Evolutionary conservation across 2,797 vertebrate species (phyloP), one percentile per base, ranked within the genome.

Genomic region (Austrolebias charrua): DNA sequence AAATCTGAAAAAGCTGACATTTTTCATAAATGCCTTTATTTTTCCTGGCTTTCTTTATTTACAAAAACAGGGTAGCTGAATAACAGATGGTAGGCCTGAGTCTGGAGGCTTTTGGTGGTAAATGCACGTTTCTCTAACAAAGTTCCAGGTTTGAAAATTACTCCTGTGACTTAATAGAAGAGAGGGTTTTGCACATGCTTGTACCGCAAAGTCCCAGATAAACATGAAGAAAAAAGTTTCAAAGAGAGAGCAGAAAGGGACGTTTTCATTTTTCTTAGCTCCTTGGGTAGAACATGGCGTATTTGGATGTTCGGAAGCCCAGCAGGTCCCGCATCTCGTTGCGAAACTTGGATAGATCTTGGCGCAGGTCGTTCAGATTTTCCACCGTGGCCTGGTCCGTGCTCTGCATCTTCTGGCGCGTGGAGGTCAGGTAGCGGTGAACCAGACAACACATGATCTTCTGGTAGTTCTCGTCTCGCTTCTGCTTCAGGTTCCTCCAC

Each of bases 361-460:
- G 98, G 14, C 96, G 92, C 59, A 99, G 92, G 69, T 99, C 98
- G 4, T 96, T 97, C 31, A 99, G 94, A 81, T 97, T 99, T 79
- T 99, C 98, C 91, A 98, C 95, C 0, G 98, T 98, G 53, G 97
- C 97, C 84, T 98, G 97, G 75, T 99, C 97, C 0, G 93, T 98
- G 79, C 97, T 99, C 75, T 99, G 97, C 96, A 98, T 96, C 92
- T 96, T 98, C 89, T 99, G 98, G 5, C 98, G 92, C 47, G 96
- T 97, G 66, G 96, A 98, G 4, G 97, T 99, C 91, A 99, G 69
- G 85, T 99, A 99, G 53, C 98, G 98, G 78, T 99, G 98, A 35
- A 99, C 98, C 70, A 99, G 91, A 66, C 98, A 99, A 59, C 98
- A 98, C 95, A 99, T 99, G 81, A 99, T 98, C 82, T 98, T 99